phyloP scores from a whole-genome alignment of 2,888 invertebrate species.

The Elmis aenea region DNA sequence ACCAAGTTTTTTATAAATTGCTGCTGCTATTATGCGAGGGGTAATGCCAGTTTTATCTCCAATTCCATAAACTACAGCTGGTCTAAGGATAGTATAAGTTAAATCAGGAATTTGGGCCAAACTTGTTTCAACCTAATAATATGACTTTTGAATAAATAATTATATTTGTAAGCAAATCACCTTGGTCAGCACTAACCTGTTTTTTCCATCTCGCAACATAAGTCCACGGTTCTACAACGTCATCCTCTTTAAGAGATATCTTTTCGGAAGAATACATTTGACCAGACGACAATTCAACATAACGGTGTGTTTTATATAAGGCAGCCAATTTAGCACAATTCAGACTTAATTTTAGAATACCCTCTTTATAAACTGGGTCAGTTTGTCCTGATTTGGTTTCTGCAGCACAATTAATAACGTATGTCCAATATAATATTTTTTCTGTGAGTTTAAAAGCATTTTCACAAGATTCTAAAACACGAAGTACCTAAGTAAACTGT shows the following conservation, averaged over 20 bases:
- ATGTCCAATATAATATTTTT: conserved; percentile 58
- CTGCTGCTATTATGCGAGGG: conserved; percentile 79
- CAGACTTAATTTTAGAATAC: conserved; percentile 74
- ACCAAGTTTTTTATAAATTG: conserved; percentile 79
- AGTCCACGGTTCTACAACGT: conserved; percentile 78
- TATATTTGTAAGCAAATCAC: neutral
- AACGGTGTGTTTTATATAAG: conserved; percentile 61
- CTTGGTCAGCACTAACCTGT: conserved; percentile 41
- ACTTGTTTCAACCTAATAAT: conserved; percentile 64
- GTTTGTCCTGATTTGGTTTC: conserved; percentile 86
- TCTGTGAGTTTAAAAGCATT: conserved; percentile 64
- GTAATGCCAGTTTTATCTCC: conserved; percentile 80
- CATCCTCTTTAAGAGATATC: conserved; percentile 71
- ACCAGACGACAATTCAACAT: conserved; percentile 81
- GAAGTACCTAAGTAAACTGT: neutral
- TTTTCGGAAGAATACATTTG: conserved; percentile 77
- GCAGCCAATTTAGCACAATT: conserved; percentile 80
- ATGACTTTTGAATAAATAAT: neutral
- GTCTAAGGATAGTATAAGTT: conserved; percentile 72
- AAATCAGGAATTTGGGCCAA: conserved; percentile 63
- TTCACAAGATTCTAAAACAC: conserved; percentile 69
- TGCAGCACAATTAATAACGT: conserved; percentile 85
- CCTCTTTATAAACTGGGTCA: conserved; percentile 86
- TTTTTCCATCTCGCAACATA: conserved; percentile 76
- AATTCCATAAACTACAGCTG: conserved; percentile 81